Evolutionary conservation across 2,113 vertebrate genomes (phyloP), one percentile per base, ranked within the genome.

Genomic region (Bambusicola thoracicus): DNA sequence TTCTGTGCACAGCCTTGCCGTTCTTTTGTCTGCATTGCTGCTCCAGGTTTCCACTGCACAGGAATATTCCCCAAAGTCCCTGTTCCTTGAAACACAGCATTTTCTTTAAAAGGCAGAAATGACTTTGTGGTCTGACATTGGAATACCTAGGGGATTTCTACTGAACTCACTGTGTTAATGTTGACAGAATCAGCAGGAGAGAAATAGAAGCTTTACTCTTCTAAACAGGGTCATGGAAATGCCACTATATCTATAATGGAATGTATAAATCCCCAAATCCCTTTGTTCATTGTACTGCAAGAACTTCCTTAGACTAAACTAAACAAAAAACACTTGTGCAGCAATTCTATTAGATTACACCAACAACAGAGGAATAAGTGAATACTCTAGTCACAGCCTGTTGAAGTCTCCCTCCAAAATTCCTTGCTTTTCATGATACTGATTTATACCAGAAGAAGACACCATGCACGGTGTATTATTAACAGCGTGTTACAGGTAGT

Each of bases 161-260:
- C 87, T 75, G 92, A 96, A 87, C 73, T 90, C 80, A 81, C 81
- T 12, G 4, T 86, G 85, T 68, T 93, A 90, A 92, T 87, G 93
- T 96, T 95, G 94, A 95, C 93, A 95, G 96, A 95, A 95, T 74
- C 90, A 86, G 80, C 93, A 88, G 76, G 85, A 95, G 85, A 95
- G 94, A 96, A 96, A 96, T 92, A 93, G 87, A 91, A 94, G 69
- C 74, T 91, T 95, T 95, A 95, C 93, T 95, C 79, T 81, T 95
- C 89, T 88, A 93, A 95, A 95, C 89, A 95, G 93, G 92, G 92
- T 95, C 15, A 3, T 77, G 68, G 92, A 96, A 94, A 96, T 90
- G 77, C 76, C 92, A 86, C 34, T 90, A 66, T 87, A 88, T 95
- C 92, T 96, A 51, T 83, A 90, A 87, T 10, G 1, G 70, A 91